Evolutionary conservation across 2,113 vertebrate species (phyloP).

Genomic region (Calidris pugnax): DNA sequence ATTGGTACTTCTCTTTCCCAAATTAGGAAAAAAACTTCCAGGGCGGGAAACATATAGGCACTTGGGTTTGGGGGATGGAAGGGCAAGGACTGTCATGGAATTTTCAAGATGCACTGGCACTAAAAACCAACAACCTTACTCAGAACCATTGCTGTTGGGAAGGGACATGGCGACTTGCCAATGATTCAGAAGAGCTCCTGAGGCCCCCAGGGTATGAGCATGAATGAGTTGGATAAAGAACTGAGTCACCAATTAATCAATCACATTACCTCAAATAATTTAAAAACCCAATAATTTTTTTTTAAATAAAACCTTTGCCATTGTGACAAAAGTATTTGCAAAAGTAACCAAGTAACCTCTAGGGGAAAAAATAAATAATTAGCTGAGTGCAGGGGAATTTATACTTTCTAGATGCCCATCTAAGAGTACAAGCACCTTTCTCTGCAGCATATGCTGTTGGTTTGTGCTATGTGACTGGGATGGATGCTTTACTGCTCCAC

Average conservation of each 20-base stretch:
- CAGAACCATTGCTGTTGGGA: neutral
- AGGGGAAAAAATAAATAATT: too few species aligned
- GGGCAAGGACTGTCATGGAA: neutral
- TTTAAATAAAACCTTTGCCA: neutral
- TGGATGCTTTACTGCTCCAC: too few species aligned
- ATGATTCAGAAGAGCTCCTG: neutral
- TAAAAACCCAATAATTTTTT: neutral
- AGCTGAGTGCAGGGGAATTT: too few species aligned
- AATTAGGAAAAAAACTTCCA: neutral
- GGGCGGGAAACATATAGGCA: rapidly evolving
- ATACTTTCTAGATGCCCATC: too few species aligned
- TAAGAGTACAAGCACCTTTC: too few species aligned
- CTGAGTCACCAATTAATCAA: neutral
- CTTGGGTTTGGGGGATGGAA: neutral
- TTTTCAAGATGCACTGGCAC: neutral
- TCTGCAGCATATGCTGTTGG: too few species aligned
- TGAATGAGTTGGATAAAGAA: neutral
- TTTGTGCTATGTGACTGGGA: too few species aligned
- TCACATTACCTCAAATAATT: neutral
- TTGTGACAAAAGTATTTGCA: too few species aligned
- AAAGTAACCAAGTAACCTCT: too few species aligned
- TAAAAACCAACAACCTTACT: neutral
- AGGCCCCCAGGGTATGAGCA: rapidly evolving
- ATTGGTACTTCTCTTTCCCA: neutral
- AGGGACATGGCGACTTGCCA: rapidly evolving